A percentile compares a stretch with the other conserved stretches of the same genome.
Conservation (phyloP, 2,113 vertebrate genomes). For the Sclerurus mexicanus region DNA sequence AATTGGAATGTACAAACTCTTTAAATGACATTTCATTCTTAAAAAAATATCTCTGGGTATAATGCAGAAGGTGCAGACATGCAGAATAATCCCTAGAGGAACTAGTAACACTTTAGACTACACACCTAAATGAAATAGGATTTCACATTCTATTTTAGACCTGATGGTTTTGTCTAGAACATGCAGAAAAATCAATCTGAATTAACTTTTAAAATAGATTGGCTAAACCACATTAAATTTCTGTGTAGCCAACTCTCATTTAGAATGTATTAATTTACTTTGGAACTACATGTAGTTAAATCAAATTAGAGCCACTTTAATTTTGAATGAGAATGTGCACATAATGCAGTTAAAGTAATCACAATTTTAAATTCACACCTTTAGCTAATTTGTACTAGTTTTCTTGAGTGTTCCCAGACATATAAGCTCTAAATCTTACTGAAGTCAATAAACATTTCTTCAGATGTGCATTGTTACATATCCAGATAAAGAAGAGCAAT, state of each 20-base stretch:
- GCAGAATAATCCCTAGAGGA: not conserved
- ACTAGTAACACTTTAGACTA: not conserved
- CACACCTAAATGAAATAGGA: not conserved
- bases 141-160: slow-evolving; percentile 29
- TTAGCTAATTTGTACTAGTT: slow-evolving; percentile 5
- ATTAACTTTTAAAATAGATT: slow-evolving; percentile 56
- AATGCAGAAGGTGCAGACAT: not conserved
- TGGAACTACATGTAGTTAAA: slow-evolving; percentile 38
- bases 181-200: slow-evolving; percentile 61
- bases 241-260: slow-evolving; percentile 15
- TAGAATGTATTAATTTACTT: slow-evolving; percentile 44
- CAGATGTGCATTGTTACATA: not conserved
- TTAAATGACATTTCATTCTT: not conserved
- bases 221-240: slow-evolving; percentile 42
- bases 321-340: slow-evolving; percentile 35
- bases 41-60: not conserved
- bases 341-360: slow-evolving; percentile 9
- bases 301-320: not conserved
- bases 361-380: slow-evolving; percentile 35
- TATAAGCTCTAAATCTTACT: not conserved
- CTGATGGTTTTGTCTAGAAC: slow-evolving; percentile 20
- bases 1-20: not conserved
- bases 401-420: not conserved
- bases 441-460: slow-evolving; percentile 25
- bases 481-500: not conserved